Conservation (phyloP, 2,888 invertebrate genomes). For the Rambutsinella grinnellia region DNA sequence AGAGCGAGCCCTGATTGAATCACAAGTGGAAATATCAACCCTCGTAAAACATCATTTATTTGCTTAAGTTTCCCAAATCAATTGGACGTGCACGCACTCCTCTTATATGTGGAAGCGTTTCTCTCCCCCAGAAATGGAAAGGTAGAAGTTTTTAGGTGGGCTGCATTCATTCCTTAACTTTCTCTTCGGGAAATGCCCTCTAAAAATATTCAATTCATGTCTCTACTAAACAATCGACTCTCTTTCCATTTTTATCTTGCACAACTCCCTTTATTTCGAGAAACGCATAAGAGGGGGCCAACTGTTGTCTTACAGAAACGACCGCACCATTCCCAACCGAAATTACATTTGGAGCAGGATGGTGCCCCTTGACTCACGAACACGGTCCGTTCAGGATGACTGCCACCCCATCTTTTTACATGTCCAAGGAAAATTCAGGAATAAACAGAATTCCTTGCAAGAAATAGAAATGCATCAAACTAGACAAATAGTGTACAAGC, state of each 20-base stretch:
- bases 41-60: constrained; percentile 16
- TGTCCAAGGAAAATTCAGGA: background rate
- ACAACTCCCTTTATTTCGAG: background rate
- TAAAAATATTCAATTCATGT: constrained; percentile 45
- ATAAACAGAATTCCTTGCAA: constrained; percentile 3
- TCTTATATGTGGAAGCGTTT: too few relatives aligned
- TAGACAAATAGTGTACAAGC: constrained; percentile 28
- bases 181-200: constrained; percentile 1
- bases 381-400: constrained; percentile 46
- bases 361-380: background rate
- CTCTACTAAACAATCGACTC: constrained; percentile 44
- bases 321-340: constrained; percentile 9
- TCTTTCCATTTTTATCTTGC: constrained; percentile 33
- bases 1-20: constrained; percentile 38
- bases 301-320: constrained; percentile 61
- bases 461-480: constrained; percentile 5
- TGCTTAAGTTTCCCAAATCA: constrained; percentile 26
- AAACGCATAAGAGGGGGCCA: constrained; percentile 43
- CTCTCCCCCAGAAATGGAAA: constrained; percentile 3
- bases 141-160: background rate
- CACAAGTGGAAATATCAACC: constrained; percentile 20
- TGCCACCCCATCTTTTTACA: constrained; percentile 5
- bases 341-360: constrained; percentile 37
- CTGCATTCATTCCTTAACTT: background rate
- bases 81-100: constrained; percentile 32